Percentiles rank a stretch among this genome's conserved stretches.
These are phyloP conservation scores for Agrochola macilenta DNA, from an alignment of 2,888 invertebrate species.

Conservation along the genomic window DNA sequence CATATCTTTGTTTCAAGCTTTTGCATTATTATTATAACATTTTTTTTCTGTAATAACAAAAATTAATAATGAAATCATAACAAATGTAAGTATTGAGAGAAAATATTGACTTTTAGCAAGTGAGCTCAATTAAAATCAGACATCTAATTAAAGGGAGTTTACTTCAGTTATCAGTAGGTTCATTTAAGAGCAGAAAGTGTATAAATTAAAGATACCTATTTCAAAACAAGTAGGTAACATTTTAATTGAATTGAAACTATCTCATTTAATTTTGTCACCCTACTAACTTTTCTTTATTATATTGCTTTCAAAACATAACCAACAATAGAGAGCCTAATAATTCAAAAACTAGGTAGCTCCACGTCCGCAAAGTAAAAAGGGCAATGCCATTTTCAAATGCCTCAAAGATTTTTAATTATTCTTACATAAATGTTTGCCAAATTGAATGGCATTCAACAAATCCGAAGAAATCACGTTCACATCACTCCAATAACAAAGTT, in stretches of 20 bases:
- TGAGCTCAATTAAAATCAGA: neutral
- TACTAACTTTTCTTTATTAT: neutral
- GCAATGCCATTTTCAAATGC: slow-evolving; percentile 59
- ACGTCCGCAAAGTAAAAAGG: slow-evolving; percentile 67
- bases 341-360: slow-evolving; percentile 52
- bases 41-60: slow-evolving; percentile 52
- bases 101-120: neutral
- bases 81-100: too few relatives aligned
- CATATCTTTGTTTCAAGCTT: slow-evolving; percentile 40
- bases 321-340: neutral
- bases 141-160: neutral
- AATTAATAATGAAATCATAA: neutral
- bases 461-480: slow-evolving; percentile 27
- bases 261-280: neutral
- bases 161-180: neutral
- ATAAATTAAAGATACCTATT: too few relatives aligned
- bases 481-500: slow-evolving; percentile 19
- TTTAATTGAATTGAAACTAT: neutral
- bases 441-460: slow-evolving; percentile 19
- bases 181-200: too few relatives aligned
- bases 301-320: neutral
- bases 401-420: slow-evolving; percentile 30
- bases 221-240: too few relatives aligned
- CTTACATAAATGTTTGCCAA: slow-evolving; percentile 54
- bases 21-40: slow-evolving; percentile 34